Evolutionary conservation across 2,888 invertebrate genomes (phyloP).

Genomic region (Andrena marginata): DNA sequence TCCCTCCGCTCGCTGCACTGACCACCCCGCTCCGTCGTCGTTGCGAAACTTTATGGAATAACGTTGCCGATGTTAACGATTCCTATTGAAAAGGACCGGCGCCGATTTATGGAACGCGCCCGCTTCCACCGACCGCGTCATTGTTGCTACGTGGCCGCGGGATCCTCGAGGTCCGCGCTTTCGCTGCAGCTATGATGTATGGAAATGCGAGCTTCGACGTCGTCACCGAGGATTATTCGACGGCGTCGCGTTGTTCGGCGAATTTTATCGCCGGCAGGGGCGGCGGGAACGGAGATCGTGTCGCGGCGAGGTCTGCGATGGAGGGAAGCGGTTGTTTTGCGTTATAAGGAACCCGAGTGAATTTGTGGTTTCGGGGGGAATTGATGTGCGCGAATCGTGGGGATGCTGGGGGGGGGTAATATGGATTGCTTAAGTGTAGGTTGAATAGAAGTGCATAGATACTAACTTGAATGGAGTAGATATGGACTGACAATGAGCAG

Average conservation of each 20-base stretch:
- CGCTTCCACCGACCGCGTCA: slow-evolving; percentile 27
- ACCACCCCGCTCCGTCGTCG: slow-evolving; percentile 40
- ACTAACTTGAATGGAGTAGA: too few relatives aligned
- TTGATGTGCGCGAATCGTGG: slow-evolving; percentile 1
- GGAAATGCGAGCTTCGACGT: slow-evolving; percentile 42
- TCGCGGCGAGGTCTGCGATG: neutral
- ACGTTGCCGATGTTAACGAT: slow-evolving; percentile 64
- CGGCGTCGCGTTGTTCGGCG: neutral
- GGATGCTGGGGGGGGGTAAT: neutral
- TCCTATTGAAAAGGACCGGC: slow-evolving; percentile 57
- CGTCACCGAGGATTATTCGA: slow-evolving; percentile 53
- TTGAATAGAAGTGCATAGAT: too few relatives aligned
- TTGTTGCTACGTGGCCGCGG: slow-evolving; percentile 32
- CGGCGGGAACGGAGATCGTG: neutral
- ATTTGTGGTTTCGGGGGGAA: neutral
- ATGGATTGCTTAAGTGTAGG: neutral
- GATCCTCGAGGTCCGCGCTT: slow-evolving; percentile 18
- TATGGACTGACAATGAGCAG: neutral
- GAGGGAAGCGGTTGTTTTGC: neutral
- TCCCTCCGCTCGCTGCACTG: slow-evolving; percentile 25
- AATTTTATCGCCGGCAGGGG: slow-evolving; percentile 30
- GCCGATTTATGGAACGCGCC: slow-evolving; percentile 60
- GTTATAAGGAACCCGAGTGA: neutral
- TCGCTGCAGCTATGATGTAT: slow-evolving; percentile 41
- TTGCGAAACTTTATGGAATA: slow-evolving; percentile 64